Evolutionary conservation across 2,797 vertebrate species (phyloP).

Genomic region (Anguilla marmorata): DNA sequence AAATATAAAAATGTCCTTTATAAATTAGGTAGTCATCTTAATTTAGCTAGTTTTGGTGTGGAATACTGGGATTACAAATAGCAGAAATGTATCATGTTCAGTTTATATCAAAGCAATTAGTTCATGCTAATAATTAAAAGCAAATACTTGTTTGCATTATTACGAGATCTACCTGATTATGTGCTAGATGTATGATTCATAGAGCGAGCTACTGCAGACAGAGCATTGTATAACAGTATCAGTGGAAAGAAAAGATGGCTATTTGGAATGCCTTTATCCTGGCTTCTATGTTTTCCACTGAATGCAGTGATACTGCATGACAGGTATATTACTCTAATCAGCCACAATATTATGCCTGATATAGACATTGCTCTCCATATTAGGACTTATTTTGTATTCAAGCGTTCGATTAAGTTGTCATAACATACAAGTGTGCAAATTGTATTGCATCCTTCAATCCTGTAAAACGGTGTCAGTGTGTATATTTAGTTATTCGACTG

Average conservation of each 20-base stretch:
- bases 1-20: slow-evolving; percentile 40
- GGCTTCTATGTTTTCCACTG: slow-evolving; percentile 42
- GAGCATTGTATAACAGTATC: slow-evolving; percentile 61
- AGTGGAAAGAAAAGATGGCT: slow-evolving; percentile 53
- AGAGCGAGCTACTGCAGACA: slow-evolving; percentile 50
- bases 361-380: slow-evolving; percentile 35
- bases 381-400: slow-evolving; percentile 28
- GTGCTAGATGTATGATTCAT: slow-evolving; percentile 44
- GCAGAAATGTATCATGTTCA: slow-evolving; percentile 35
- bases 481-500: slow-evolving; percentile 21
- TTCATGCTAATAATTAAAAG: slow-evolving; percentile 43
- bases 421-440: slow-evolving; percentile 7
- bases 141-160: slow-evolving; percentile 58
- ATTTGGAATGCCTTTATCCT: slow-evolving; percentile 49
- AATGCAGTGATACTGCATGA: slow-evolving; percentile 43
- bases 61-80: slow-evolving; percentile 40
- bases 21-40: slow-evolving; percentile 28
- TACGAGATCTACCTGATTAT: slow-evolving; percentile 52
- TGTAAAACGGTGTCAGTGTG: slow-evolving; percentile 1
- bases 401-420: not conserved
- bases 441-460: slow-evolving; percentile 16
- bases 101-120: slow-evolving; percentile 35
- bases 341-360: slow-evolving; percentile 37
- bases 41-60: slow-evolving; percentile 42
- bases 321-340: slow-evolving; percentile 33